These are phyloP conservation scores for Reticulitermes lucifugus DNA, from an alignment of 2,888 invertebrate genomes.

Conservation along the genomic window DNA sequence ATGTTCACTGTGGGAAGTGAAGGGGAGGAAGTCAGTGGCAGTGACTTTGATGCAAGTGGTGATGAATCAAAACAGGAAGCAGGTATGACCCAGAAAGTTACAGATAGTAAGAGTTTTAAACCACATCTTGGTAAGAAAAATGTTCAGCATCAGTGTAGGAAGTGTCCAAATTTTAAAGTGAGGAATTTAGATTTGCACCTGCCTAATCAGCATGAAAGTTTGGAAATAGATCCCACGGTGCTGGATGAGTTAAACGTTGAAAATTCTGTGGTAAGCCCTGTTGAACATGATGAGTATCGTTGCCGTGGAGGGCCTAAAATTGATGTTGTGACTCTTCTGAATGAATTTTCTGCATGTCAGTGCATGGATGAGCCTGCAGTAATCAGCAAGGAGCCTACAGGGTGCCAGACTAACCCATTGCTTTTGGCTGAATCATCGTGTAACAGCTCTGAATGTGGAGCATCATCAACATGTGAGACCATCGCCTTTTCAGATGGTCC, in stretches of 20 bases:
- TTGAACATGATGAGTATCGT: conserved; percentile 35
- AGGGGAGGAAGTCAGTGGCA: conserved; percentile 27
- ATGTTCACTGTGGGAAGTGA: conserved; percentile 34
- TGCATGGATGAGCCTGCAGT: conserved; percentile 50
- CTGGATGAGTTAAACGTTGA: conserved; percentile 48
- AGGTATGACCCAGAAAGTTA: neutral
- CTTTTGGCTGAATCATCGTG: conserved; percentile 53
- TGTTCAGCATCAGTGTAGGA: conserved; percentile 1
- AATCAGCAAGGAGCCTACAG: neutral
- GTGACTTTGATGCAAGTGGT: conserved; percentile 24
- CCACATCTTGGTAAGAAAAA: neutral
- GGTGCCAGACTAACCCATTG: conserved; percentile 18
- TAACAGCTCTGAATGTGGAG: conserved; percentile 57
- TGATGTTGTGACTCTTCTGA: conserved; percentile 45
- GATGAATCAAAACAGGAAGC: conserved; percentile 22
- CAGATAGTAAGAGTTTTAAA: neutral
- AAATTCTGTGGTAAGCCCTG: conserved; percentile 14
- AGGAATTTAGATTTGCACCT: conserved; percentile 22
- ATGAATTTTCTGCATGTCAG: conserved; percentile 44
- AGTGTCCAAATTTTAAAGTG: neutral
- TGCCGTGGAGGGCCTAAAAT: conserved; percentile 51
- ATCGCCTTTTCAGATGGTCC: conserved; percentile 32
- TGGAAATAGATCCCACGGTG: conserved; percentile 53
- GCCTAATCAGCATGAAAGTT: conserved; percentile 20
- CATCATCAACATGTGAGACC: conserved; percentile 54